Conservation (phyloP, 1,140 invertebrate genomes). For the Brachionus rubens region DNA sequence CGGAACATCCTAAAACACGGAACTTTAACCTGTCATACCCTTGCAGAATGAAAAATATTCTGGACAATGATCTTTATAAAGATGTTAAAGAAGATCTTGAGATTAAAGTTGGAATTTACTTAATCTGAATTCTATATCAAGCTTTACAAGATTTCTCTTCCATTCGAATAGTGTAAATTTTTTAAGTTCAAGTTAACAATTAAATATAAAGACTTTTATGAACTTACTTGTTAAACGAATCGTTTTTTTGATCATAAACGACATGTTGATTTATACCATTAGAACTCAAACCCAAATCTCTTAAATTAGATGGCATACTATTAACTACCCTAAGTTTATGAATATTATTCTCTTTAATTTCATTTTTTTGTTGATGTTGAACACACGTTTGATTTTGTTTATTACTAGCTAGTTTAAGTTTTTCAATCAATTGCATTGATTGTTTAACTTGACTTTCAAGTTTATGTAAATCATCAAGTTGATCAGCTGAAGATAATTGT, state of each 20-base stretch:
- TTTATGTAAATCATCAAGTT: conserved; percentile 25
- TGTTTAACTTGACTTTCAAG: conserved; percentile 30
- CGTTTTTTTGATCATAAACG: neutral
- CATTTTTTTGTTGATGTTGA: neutral
- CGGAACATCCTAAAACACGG: too few relatives aligned
- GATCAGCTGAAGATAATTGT: conserved; percentile 7
- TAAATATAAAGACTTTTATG: too few relatives aligned
- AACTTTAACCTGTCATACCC: too few relatives aligned
- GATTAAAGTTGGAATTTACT: too few relatives aligned
- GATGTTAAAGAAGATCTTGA: too few relatives aligned
- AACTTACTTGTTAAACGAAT: neutral
- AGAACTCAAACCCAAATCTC: neutral
- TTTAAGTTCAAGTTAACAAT: too few relatives aligned
- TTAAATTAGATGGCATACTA: conserved; percentile 30
- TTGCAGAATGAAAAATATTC: too few relatives aligned
- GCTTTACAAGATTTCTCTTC: too few relatives aligned
- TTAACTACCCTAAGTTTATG: neutral
- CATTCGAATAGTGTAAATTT: too few relatives aligned
- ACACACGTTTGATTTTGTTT: neutral
- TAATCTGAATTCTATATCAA: too few relatives aligned
- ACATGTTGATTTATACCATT: neutral
- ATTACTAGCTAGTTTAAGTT: conserved; percentile 17
- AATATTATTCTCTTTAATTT: neutral
- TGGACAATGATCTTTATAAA: too few relatives aligned
- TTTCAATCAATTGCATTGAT: conserved; percentile 30